Evolutionary conservation across 2,797 vertebrate species (phyloP).

Genomic region (Enteromius mattozi): DNA sequence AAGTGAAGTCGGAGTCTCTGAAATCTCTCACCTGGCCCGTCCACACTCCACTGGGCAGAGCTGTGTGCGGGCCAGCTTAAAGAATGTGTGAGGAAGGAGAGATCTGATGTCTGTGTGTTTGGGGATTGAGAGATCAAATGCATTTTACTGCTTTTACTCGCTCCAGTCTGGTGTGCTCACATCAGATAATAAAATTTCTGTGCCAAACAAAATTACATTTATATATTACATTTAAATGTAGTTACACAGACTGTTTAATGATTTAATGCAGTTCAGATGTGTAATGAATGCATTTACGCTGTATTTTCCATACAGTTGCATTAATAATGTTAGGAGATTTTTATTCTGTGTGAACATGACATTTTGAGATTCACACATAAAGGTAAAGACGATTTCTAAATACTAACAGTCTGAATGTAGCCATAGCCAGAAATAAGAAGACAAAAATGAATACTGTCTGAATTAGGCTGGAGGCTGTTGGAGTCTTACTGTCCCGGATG

Average conservation of each 20-base stretch:
- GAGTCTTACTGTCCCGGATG: slow-evolving; percentile 24
- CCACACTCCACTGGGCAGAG: neutral
- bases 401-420: neutral
- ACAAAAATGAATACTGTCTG: neutral
- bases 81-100: slow-evolving; percentile 30
- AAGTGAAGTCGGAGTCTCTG: slow-evolving; percentile 45
- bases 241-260: neutral
- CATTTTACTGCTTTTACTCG: neutral
- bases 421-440: neutral
- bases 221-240: neutral
- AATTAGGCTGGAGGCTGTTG: neutral
- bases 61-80: slow-evolving; percentile 18
- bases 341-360: too few relatives aligned
- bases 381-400: neutral
- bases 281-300: neutral
- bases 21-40: slow-evolving; percentile 52
- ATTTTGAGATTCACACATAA: neutral
- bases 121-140: slow-evolving; percentile 34
- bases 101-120: slow-evolving; percentile 39
- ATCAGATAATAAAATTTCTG: slow-evolving; percentile 1
- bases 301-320: neutral
- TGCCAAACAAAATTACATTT: neutral
- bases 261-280: neutral
- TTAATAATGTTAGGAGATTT: neutral
- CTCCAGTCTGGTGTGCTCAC: slow-evolving; percentile 12